Evolutionary conservation across 2,113 vertebrate species (phyloP).

Genomic region (Opisthocomus hoazin): DNA sequence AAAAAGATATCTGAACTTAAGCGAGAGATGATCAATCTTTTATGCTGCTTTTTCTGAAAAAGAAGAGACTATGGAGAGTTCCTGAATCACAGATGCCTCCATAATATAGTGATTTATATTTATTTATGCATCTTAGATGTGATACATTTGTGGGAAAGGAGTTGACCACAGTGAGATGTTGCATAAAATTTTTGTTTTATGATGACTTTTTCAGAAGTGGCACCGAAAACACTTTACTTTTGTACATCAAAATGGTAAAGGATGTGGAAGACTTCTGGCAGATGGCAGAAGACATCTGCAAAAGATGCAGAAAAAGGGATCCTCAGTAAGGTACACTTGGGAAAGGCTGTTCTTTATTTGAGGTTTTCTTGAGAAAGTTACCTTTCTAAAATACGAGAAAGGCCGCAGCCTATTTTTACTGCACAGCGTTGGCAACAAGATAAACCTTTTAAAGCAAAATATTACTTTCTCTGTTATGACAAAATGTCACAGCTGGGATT

Average conservation of each 20-base stretch:
- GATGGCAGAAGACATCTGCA: too few species aligned
- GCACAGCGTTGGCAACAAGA: not conserved
- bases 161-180: not conserved
- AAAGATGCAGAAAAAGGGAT: not conserved
- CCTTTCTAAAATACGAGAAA: not conserved
- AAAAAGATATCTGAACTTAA: not conserved
- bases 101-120: not conserved
- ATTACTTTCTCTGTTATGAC: not conserved
- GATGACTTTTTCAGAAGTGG: not conserved
- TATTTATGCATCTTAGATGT: not conserved
- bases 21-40: not conserved
- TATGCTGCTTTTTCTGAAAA: not conserved
- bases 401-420: not conserved
- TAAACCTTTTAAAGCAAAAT: not conserved
- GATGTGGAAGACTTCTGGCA: not conserved
- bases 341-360: not conserved
- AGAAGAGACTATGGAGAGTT: not conserved
- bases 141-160: not conserved
- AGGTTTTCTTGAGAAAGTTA: not conserved
- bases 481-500: not conserved
- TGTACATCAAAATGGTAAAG: not conserved
- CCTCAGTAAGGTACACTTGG: fast-evolving
- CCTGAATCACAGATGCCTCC: not conserved
- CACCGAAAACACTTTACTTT: not conserved
- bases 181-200: not conserved